Evolutionary conservation across 1,140 invertebrate species (phyloP).

Genomic region (Prorops nasuta): DNA sequence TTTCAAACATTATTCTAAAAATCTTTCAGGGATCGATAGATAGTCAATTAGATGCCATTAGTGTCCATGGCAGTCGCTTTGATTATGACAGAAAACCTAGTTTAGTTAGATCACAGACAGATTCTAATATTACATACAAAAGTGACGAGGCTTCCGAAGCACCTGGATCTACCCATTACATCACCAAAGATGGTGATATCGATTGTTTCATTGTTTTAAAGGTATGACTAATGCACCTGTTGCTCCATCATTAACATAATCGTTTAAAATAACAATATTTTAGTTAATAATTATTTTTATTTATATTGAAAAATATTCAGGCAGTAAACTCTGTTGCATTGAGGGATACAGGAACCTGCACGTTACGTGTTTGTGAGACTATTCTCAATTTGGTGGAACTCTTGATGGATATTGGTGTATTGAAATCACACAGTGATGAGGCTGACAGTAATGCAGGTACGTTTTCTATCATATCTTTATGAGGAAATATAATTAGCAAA

Average conservation of each 20-base stretch:
- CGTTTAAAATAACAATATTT: neutral
- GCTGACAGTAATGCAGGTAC: constrained; percentile 24
- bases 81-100: constrained; percentile 67
- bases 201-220: constrained; percentile 88
- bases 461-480: neutral
- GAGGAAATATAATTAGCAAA: neutral
- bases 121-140: constrained; percentile 89
- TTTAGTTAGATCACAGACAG: constrained; percentile 85
- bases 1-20: too few species aligned
- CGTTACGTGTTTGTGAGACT: constrained; percentile 83
- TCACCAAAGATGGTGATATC: constrained; percentile 92
- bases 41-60: constrained; percentile 74
- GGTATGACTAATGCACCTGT: constrained; percentile 53
- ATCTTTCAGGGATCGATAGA: constrained; percentile 69
- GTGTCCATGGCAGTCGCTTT: constrained; percentile 63
- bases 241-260: constrained; percentile 5
- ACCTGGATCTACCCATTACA: constrained; percentile 86
- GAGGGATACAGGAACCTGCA: constrained; percentile 73
- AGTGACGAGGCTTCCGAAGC: constrained; percentile 80
- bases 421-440: constrained; percentile 61
- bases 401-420: constrained; percentile 82
- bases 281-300: neutral
- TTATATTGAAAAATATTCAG: constrained; percentile 49
- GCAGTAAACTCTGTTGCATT: constrained; percentile 83
- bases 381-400: constrained; percentile 87